Evolutionary conservation across 1,140 invertebrate genomes (phyloP), one percentile per base, ranked within the genome.

Genomic region (Hetaerina americana): DNA sequence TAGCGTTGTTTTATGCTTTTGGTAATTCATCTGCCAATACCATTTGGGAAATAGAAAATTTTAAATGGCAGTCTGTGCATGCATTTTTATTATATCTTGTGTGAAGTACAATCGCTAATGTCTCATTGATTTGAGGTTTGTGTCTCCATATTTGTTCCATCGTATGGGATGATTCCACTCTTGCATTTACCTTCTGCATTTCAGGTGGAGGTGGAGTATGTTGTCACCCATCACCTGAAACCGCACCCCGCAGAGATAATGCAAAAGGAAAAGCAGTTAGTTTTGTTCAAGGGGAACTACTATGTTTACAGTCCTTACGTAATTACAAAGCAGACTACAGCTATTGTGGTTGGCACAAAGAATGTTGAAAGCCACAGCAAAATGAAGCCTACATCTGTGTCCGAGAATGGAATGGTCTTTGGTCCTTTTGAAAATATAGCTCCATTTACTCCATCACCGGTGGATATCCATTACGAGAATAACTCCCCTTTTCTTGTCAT

Each of bases 401-500:
- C 86, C 25, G 94, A 96, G 74, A 89, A 88, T 68, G 86, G 86
- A 22, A 88, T 98, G 25, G 88, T 82, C 0, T 97, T 96, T 82
- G 96, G 96, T 28, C 90, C 94, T 0, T 97, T 92, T 79, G 88
- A 92, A 70, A 90, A 93, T 75, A 84, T 90, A 71, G 77, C 80
- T 73, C 82, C 89, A 5, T 87, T 85, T 76, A 78, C 81, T 66
- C 71, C 76, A 5, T 26, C n/a, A 70, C 25, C 49, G 6, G 78
- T 98, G 73, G 83, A 79, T 26, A 83, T 99, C 69, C 98, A 99
- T 80, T 98, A 92, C 81, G 97, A 99, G 81, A 99, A 98, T 81
- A 97, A 97, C 79, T 87, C 91, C 67, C 96, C 97, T 67, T 99
- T 99, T 80, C 81, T 99, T 66, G 95, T 93, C 27, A 92, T 98